These are phyloP conservation scores for Ctenicera cuprea DNA, from an alignment of 2,888 invertebrate species.

Conservation along the genomic window DNA sequence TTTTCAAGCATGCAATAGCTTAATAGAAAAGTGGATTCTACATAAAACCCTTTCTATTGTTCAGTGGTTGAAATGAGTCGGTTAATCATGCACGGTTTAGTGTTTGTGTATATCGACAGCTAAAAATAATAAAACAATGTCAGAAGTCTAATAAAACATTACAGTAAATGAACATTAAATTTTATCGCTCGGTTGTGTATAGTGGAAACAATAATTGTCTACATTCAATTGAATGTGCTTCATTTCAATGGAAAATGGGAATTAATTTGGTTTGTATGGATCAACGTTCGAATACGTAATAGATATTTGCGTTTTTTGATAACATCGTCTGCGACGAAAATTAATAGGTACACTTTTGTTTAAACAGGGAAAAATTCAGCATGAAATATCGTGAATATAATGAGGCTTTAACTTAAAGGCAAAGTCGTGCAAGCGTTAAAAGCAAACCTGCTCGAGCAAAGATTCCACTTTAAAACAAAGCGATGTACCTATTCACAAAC, in stretches of 20 bases:
- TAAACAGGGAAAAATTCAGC: slow-evolving; percentile 18
- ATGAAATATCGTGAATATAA: slow-evolving; percentile 40
- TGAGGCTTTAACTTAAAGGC: slow-evolving; percentile 37
- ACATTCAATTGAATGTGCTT: slow-evolving; percentile 17
- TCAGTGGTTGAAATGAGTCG: slow-evolving; percentile 30
- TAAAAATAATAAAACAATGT: slow-evolving; percentile 39
- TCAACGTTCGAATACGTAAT: not conserved
- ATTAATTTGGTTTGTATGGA: slow-evolving; percentile 13
- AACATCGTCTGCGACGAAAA: slow-evolving; percentile 25
- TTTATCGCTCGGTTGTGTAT: slow-evolving; percentile 18
- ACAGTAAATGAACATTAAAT: slow-evolving; percentile 26
- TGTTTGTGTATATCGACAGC: slow-evolving; percentile 40
- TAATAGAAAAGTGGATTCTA: no score
- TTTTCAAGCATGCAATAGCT: no score
- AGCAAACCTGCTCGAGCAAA: slow-evolving; percentile 45
- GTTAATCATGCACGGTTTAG: slow-evolving; percentile 36
- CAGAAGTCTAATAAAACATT: slow-evolving; percentile 30
- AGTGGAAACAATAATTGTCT: slow-evolving; percentile 22
- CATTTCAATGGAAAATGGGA: not conserved
- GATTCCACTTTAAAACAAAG: slow-evolving; percentile 47
- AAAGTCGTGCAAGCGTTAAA: slow-evolving; percentile 42
- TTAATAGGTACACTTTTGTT: slow-evolving; percentile 29
- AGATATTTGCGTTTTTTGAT: slow-evolving; percentile 14
- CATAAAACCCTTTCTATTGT: slow-evolving; percentile 27
- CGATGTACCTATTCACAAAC: slow-evolving; percentile 45